Percentiles rank a stretch among this genome's conserved stretches.
These are phyloP conservation scores for Raphicerus campestris DNA, from an alignment of 2,113 vertebrate species.

Conservation along the genomic window DNA sequence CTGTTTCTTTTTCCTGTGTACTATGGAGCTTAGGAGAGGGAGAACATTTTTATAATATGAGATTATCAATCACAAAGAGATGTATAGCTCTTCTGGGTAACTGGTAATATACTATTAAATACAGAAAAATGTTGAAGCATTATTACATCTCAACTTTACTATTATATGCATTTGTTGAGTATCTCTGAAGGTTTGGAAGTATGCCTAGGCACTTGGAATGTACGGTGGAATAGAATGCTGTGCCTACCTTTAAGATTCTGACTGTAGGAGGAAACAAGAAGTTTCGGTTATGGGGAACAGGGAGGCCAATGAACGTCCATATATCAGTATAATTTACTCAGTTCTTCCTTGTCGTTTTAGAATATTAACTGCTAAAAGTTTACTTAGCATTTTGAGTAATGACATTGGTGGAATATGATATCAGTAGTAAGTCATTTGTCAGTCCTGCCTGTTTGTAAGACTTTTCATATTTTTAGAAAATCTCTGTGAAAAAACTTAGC, in stretches of 20 bases:
- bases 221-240: not conserved
- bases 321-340: not conserved
- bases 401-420: not conserved
- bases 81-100: not conserved
- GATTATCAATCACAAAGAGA: not conserved
- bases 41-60: not conserved
- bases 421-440: constrained; percentile 1
- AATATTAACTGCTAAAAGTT: not conserved
- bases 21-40: not conserved
- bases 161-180: not conserved
- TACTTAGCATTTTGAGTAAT: constrained; percentile 1
- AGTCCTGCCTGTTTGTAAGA: not conserved
- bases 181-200: not conserved
- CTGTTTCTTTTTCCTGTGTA: not conserved
- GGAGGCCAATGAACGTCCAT: not conserved
- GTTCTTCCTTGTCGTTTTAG: not conserved
- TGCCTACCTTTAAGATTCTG: not conserved
- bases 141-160: not conserved
- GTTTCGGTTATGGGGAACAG: not conserved
- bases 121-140: not conserved
- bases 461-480: constrained; percentile 45
- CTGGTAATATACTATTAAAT: not conserved
- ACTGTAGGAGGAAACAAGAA: not conserved
- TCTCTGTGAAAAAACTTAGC: constrained; percentile 5
- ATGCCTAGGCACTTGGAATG: not conserved